A percentile compares a stretch with the other conserved stretches of the same genome.
phyloP scores from a whole-genome alignment of 2,888 invertebrate genomes.

The Scrobipalpa costella region DNA sequence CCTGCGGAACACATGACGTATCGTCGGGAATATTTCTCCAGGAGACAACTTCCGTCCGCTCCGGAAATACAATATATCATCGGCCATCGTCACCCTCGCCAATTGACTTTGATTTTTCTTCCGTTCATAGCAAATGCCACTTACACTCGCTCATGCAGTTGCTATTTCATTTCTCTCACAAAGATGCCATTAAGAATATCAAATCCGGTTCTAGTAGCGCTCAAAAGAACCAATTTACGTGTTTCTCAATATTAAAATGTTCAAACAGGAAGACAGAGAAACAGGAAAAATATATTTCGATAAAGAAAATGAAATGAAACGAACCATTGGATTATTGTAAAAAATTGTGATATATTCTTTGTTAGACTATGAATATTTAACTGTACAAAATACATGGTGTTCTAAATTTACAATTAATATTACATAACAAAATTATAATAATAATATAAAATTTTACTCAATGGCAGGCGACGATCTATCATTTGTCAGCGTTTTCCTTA shows the following conservation, averaged over 20 bases:
- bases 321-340: constrained; percentile 64
- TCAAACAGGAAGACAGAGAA: not conserved
- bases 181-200: constrained; percentile 16
- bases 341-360: constrained; percentile 80
- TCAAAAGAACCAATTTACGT: constrained; percentile 21
- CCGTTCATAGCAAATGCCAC: constrained; percentile 32
- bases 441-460: constrained; percentile 68
- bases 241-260: constrained; percentile 17
- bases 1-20: constrained; percentile 41
- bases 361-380: constrained; percentile 81
- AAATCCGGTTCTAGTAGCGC: not conserved
- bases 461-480: constrained; percentile 91
- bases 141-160: constrained; percentile 25
- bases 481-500: constrained; percentile 92
- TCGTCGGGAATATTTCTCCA: constrained; percentile 49
- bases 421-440: constrained; percentile 74
- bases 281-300: constrained; percentile 10
- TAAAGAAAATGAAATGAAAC: constrained; percentile 48
- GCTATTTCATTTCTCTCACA: constrained; percentile 17
- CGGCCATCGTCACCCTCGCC: constrained; percentile 61
- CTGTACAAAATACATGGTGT: constrained; percentile 80
- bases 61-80: constrained; percentile 70
- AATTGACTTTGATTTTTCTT: constrained; percentile 69
- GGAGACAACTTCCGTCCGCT: constrained; percentile 48
- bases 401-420: constrained; percentile 77